Percentiles rank a stretch among this genome's conserved stretches.
Conservation (phyloP, 2,113 vertebrate genomes). For the Garra rufa region DNA sequence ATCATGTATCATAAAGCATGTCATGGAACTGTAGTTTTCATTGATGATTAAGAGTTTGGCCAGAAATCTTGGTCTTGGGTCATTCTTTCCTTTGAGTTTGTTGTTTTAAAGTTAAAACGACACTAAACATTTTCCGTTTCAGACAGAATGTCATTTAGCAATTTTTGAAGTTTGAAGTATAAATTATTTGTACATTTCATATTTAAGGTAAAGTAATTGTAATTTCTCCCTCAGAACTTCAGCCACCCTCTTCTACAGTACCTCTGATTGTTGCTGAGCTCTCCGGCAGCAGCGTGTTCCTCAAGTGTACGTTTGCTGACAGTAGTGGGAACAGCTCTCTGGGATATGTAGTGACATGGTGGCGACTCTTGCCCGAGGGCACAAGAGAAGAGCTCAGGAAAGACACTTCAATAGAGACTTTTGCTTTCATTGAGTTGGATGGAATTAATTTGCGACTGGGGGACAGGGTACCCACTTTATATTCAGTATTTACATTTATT, state of each 20-base stretch:
- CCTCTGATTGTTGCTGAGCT: constrained; percentile 77
- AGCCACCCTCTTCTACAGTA: constrained; percentile 68
- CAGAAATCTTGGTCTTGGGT: neutral
- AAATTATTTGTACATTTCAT: neutral
- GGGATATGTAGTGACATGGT: constrained; percentile 84
- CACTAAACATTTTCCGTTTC: neutral
- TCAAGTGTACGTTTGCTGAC: constrained; percentile 82
- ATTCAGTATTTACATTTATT: neutral
- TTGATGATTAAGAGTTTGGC: neutral
- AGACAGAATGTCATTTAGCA: neutral
- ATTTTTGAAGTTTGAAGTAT: too few relatives aligned
- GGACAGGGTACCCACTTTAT: constrained; percentile 78
- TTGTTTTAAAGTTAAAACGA: neutral
- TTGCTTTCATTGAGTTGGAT: constrained; percentile 86
- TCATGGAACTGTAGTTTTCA: neutral
- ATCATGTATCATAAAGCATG: neutral
- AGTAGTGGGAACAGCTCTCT: constrained; percentile 74
- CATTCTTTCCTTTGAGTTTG: neutral
- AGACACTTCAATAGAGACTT: constrained; percentile 81
- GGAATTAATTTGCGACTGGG: constrained; percentile 88
- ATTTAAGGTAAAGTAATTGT: neutral
- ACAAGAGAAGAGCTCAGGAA: constrained; percentile 83
- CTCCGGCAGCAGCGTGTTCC: constrained; percentile 72
- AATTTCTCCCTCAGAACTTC: constrained; percentile 54
- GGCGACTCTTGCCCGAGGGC: constrained; percentile 81